Evolutionary conservation across 2,888 invertebrate species (phyloP).

Genomic region (Dioctria rufipes): DNA sequence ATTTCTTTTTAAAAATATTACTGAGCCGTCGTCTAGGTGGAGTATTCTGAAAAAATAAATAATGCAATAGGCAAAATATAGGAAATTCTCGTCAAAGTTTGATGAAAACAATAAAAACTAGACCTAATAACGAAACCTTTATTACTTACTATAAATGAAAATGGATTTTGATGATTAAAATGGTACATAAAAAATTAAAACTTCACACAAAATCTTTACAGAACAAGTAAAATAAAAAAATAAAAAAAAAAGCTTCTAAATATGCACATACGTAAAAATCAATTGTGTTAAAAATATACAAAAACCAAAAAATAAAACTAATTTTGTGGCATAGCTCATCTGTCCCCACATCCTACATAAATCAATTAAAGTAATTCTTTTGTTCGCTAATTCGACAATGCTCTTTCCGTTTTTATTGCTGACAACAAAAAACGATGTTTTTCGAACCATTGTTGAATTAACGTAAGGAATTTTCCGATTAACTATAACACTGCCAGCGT

Average conservation of each 20-base stretch:
- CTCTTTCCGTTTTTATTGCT: conserved; percentile 49
- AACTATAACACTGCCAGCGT: conserved; percentile 64
- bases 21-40: conserved; percentile 69
- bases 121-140: neutral
- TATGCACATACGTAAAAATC: conserved; percentile 54
- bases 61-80: conserved; percentile 6
- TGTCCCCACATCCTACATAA: conserved; percentile 62
- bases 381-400: conserved; percentile 62
- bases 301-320: conserved; percentile 59
- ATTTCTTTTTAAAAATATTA: conserved; percentile 69
- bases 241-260: conserved; percentile 33
- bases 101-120: too few relatives aligned
- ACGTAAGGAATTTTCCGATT: conserved; percentile 64
- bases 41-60: conserved; percentile 67
- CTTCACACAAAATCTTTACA: neutral
- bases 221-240: conserved; percentile 28
- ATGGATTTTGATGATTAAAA: neutral
- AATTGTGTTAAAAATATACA: conserved; percentile 59
- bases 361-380: conserved; percentile 63
- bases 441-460: conserved; percentile 62
- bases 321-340: conserved; percentile 61
- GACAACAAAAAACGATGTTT: conserved; percentile 63
- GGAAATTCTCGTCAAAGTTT: too few relatives aligned
- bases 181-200: conserved; percentile 1
- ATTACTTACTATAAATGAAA: conserved; percentile 12